Base-by-base conservation (phyloP, 2,888 invertebrate genomes). In the Dasysyrphus tricinctus region DNA sequence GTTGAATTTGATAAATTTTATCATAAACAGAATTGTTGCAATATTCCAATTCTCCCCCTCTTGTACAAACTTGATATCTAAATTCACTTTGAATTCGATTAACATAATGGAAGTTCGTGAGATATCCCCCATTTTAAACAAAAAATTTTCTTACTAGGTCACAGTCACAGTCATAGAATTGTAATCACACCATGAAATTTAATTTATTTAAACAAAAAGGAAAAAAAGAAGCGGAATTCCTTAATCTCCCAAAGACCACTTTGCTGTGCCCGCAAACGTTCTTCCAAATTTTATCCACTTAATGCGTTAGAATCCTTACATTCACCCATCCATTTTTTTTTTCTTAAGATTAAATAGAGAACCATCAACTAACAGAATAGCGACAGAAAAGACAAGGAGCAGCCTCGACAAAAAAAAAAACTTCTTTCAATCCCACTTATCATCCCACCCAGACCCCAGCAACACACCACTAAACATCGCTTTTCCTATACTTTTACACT, bases 251-350 rank as follows among this genome's bases (percentile, higher is more conserved):
- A 57, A 72, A 63, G 61, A 63, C 56, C 51, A 74, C 63, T 77
- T 39, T 65, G 34, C 32, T 47, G 49, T 70, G 59, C 61, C 83
- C 70, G 56, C 69, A 80, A 80, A 72, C 49, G 70, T 65, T 65
- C 44, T 54, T 63, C 65, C 51, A 8, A 75, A 79, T 56, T 65
- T 24, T 84, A 79, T 80, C 79, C 83, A 79, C 83, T 80, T 84
- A 84, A 75, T 79, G 83, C 65, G 70, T 84, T 80, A 80, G 80
- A 84, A 84, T 84, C 80, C 83, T 70, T 75, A 75, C 72, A 75
- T 65, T 56, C 29, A 42, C 57, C 54, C 47, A 49, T 49, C 19
- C 16, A 29, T 69, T 19, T 61, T 63, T 49, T 44, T 12, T 39
- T 24, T 39, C 51, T 19, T 29, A 8, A 51, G 57, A 81, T 81